Conservation (phyloP, 2,113 vertebrate genomes). For the Tachycineta bicolor region DNA sequence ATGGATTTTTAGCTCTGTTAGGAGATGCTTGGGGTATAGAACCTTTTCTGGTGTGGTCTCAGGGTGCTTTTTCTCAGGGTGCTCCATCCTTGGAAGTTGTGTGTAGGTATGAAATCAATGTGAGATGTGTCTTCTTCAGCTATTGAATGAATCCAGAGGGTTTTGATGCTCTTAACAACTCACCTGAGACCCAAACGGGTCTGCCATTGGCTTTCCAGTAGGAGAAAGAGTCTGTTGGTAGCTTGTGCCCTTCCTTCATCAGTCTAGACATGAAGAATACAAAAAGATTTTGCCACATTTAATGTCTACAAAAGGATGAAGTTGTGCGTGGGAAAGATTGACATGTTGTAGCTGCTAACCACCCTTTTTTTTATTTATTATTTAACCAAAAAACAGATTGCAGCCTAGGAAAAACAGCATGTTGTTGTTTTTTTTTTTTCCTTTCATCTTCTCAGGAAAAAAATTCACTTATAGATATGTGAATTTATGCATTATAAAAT, state of each 20-base stretch:
- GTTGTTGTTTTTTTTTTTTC: not conserved
- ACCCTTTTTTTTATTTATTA: not conserved
- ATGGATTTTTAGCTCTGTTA: not conserved
- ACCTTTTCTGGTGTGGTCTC: not conserved
- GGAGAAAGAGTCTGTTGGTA: not conserved
- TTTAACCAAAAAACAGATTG: slow-evolving; percentile 26
- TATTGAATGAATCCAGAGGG: not conserved
- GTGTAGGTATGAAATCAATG: accelerated
- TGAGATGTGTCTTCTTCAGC: not conserved
- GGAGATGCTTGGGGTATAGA: not conserved
- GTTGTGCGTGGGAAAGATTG: slow-evolving; percentile 35
- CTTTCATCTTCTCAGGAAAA: slow-evolving; percentile 41
- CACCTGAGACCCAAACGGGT: not conserved
- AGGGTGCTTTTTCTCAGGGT: not conserved
- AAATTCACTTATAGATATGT: slow-evolving; percentile 33
- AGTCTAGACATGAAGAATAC: not conserved
- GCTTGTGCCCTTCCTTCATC: not conserved
- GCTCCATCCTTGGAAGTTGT: not conserved
- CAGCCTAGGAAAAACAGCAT: slow-evolving; percentile 19
- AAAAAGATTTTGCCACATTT: not conserved
- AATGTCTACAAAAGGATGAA: not conserved
- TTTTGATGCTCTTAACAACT: not conserved
- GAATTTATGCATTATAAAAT: slow-evolving; percentile 27
- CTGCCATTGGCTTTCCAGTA: not conserved
- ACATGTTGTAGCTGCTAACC: slow-evolving; percentile 48